Evolutionary conservation across 2,888 invertebrate genomes (phyloP).

Genomic region (Zaprionus lineosus): DNA sequence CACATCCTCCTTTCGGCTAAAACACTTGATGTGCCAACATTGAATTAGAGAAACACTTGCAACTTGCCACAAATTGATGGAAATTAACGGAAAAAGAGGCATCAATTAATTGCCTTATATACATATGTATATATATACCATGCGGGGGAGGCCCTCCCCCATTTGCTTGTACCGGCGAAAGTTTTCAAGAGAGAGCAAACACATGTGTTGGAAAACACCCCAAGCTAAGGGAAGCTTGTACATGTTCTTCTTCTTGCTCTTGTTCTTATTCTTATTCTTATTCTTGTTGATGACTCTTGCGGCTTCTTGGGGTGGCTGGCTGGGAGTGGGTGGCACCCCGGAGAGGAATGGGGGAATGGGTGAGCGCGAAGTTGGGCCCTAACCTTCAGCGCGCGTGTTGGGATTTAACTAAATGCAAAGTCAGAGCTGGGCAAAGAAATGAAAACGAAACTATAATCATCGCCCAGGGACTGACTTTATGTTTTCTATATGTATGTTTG

Average conservation of each 20-base stretch:
- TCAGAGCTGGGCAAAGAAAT: conserved; percentile 6
- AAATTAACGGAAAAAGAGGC: neutral
- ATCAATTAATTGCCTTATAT: neutral
- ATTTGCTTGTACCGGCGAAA: neutral
- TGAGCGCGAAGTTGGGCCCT: conserved; percentile 29
- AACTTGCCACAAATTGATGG: no score
- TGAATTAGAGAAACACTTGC: neutral
- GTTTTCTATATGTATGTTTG: conserved; percentile 8
- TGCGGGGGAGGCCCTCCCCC: neutral
- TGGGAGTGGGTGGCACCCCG: neutral
- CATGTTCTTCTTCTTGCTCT: neutral
- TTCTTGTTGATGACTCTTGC: conserved; percentile 22
- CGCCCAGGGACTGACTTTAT: conserved; percentile 20
- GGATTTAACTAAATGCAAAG: conserved; percentile 13
- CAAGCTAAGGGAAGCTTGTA: conserved; percentile 3
- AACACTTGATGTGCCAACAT: no score
- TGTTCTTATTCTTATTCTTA: neutral
- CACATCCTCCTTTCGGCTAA: no score
- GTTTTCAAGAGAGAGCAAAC: neutral
- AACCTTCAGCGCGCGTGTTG: conserved; percentile 57
- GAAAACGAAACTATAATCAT: conserved; percentile 29
- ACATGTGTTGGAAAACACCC: conserved; percentile 17
- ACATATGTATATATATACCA: neutral
- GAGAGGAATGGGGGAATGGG: neutral
- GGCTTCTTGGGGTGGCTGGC: neutral